These are phyloP conservation scores for Macroramphosus scolopax DNA, from an alignment of 2,797 vertebrate genomes.

Conservation along the genomic window DNA sequence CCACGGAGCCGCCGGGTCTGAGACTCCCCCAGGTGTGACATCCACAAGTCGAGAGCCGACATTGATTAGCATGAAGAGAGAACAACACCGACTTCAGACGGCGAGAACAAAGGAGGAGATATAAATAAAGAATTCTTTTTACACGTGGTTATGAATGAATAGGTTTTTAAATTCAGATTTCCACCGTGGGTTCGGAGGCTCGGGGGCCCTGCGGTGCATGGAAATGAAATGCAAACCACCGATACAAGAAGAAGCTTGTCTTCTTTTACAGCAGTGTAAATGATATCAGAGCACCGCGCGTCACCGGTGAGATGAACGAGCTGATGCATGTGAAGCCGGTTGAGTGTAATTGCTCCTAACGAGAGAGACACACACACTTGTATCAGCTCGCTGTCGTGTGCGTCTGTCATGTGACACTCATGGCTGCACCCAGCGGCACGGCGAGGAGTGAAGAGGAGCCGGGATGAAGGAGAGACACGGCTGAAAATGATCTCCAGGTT, in stretches of 20 bases:
- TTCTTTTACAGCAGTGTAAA: not conserved
- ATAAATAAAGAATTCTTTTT: not conserved
- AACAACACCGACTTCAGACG: slow-evolving; percentile 17
- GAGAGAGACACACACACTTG: not conserved
- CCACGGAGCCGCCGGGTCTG: not conserved
- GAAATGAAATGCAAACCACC: not conserved
- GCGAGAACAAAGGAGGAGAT: slow-evolving; percentile 6
- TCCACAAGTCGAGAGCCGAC: slow-evolving; percentile 19
- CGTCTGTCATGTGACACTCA: not conserved
- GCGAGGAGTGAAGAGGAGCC: not conserved
- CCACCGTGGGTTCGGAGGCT: not conserved
- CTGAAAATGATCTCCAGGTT: not conserved
- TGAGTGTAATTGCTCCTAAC: slow-evolving; percentile 7
- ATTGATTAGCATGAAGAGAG: slow-evolving; percentile 41
- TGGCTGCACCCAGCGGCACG: not conserved
- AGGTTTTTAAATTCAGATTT: not conserved
- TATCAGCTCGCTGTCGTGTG: too few relatives aligned
- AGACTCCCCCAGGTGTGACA: slow-evolving; percentile 25
- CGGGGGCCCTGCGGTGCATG: not conserved
- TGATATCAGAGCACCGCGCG: too few relatives aligned
- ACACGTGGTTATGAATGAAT: not conserved
- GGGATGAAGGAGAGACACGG: not conserved
- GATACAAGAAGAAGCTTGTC: slow-evolving; percentile 1
- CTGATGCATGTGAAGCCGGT: too few relatives aligned
- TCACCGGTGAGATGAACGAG: too few relatives aligned